A percentile compares a stretch with the other conserved stretches of the same genome.
Evolutionary conservation across 2,888 invertebrate species (phyloP).

Genomic region (Quadriops clusia): DNA sequence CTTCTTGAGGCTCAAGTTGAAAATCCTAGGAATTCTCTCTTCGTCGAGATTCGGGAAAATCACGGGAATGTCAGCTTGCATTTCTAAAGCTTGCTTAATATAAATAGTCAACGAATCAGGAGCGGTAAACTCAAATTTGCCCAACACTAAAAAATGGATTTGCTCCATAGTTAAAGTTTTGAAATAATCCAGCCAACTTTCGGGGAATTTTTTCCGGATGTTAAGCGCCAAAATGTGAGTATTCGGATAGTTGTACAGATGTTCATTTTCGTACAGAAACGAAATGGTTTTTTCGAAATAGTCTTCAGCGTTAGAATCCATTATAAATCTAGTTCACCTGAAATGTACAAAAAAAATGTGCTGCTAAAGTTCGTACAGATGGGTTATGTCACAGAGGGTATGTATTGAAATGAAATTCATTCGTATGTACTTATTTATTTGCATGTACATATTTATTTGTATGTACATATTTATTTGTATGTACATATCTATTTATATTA

Average conservation of each 20-base stretch:
- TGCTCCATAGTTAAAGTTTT: conserved; percentile 32
- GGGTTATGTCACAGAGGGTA: too few relatives aligned
- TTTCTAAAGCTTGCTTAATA: conserved; percentile 30
- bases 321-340: too few relatives aligned
- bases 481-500: too few relatives aligned
- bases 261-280: conserved; percentile 48
- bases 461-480: too few relatives aligned
- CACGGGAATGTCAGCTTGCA: conserved; percentile 23
- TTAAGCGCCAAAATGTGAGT: conserved; percentile 48
- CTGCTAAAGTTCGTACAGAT: too few relatives aligned
- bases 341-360: conserved; percentile 10
- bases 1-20: conserved; percentile 47
- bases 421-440: too few relatives aligned
- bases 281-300: conserved; percentile 46
- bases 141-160: conserved; percentile 38
- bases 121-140: conserved; percentile 30
- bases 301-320: conserved; percentile 16
- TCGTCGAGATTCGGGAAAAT: conserved; percentile 5
- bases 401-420: too few relatives aligned
- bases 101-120: conserved; percentile 34
- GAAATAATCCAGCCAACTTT: conserved; percentile 41
- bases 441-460: too few relatives aligned
- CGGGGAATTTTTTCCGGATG: conserved; percentile 43
- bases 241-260: conserved; percentile 54
- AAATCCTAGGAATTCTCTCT: conserved; percentile 26